Percentiles rank a stretch among this genome's conserved stretches.
These are phyloP conservation scores for Hippopotamyrus pictus DNA, from an alignment of 2,797 vertebrate genomes.

Conservation along the genomic window DNA sequence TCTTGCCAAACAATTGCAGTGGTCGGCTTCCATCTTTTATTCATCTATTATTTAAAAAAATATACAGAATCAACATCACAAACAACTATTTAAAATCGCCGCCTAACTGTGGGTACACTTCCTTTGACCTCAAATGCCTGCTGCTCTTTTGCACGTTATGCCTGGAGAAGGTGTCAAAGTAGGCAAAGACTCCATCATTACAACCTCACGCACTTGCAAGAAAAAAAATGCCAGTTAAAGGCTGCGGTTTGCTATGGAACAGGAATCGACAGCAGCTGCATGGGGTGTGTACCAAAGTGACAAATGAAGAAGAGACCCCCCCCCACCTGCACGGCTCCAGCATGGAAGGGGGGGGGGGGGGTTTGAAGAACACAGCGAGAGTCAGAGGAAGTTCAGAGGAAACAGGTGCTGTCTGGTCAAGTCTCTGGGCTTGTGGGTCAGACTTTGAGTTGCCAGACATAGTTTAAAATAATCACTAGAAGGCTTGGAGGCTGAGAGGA, in stretches of 20 bases:
- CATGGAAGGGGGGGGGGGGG: background rate
- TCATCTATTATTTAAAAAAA: background rate
- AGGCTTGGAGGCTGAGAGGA: background rate
- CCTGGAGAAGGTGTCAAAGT: background rate
- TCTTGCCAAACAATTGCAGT: background rate
- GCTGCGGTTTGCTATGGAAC: background rate
- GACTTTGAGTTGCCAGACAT: background rate
- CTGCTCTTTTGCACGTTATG: background rate
- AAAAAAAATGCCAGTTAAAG: background rate
- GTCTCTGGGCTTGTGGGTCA: background rate
- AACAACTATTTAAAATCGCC: background rate
- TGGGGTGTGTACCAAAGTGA: background rate
- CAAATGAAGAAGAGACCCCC: background rate
- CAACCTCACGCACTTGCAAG: background rate
- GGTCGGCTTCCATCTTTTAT: background rate
- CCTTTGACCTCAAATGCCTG: background rate
- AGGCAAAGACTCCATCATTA: background rate
- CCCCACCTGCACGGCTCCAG: background rate
- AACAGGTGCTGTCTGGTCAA: background rate
- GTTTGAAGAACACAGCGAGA: background rate
- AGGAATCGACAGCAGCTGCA: background rate
- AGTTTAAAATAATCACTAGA: background rate
- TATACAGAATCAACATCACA: background rate
- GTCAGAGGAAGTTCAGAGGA: background rate
- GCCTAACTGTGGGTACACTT: background rate